phyloP scores from a whole-genome alignment of 2,113 vertebrate genomes.

The Nibea albiflora region DNA sequence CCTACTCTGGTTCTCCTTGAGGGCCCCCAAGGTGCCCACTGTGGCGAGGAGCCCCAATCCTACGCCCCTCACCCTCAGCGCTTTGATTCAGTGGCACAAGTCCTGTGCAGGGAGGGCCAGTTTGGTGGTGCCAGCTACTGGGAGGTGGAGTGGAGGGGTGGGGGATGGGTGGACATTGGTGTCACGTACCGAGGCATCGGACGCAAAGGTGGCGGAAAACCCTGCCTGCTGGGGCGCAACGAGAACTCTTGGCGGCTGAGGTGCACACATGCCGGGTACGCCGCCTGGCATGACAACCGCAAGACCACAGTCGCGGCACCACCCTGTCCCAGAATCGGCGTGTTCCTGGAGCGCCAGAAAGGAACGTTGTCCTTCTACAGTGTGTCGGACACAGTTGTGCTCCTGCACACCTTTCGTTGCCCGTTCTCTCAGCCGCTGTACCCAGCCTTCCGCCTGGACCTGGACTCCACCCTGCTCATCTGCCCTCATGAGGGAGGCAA shows the following conservation, averaged over 20 bases:
- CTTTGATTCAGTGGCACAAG: conserved; percentile 80
- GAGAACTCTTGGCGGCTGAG: conserved; percentile 81
- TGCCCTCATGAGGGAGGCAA: conserved; percentile 58
- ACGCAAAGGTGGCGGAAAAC: conserved; percentile 75
- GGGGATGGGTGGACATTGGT: conserved; percentile 79
- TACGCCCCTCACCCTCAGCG: conserved; percentile 72
- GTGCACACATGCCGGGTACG: conserved; percentile 77
- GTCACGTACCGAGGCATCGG: conserved; percentile 76
- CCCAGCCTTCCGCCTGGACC: conserved; percentile 80
- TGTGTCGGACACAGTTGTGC: conserved; percentile 68
- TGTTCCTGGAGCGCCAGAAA: conserved; percentile 78
- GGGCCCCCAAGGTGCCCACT: conserved; percentile 70
- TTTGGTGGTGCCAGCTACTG: conserved; percentile 77
- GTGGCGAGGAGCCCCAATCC: conserved; percentile 76
- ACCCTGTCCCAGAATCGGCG: conserved; percentile 74
- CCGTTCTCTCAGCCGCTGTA: conserved; percentile 79
- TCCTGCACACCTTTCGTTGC: conserved; percentile 79
- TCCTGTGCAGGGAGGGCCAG: conserved; percentile 79
- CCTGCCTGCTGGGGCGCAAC: conserved; percentile 80
- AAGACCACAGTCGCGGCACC: conserved; percentile 80
- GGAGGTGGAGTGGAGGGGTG: conserved; percentile 82
- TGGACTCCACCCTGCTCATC: conserved; percentile 79
- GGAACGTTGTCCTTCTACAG: conserved; percentile 81
- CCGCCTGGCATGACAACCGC: conserved; percentile 81
- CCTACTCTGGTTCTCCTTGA: conserved; percentile 76